A percentile compares a stretch with the other conserved stretches of the same genome.
Conservation (phyloP, 2,113 vertebrate species). For the Enhydra lutris region DNA sequence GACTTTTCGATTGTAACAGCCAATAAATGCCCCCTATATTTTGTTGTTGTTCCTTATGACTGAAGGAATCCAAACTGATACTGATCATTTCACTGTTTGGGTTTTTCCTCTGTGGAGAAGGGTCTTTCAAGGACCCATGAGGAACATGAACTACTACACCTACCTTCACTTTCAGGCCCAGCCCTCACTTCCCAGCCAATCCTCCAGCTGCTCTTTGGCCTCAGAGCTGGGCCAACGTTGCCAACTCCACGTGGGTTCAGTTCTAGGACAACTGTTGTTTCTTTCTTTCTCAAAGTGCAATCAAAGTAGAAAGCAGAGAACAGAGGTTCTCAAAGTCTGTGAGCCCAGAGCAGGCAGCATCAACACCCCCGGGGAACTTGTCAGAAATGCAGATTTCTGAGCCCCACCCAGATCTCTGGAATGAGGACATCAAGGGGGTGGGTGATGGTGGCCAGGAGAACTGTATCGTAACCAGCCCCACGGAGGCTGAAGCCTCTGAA, state of each 20-base stretch:
- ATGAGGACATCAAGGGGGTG: background rate
- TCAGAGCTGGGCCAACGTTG: background rate
- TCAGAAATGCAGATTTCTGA: background rate
- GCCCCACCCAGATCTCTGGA: background rate
- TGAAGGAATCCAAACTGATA: background rate
- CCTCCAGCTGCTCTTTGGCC: background rate
- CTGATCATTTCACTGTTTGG: background rate
- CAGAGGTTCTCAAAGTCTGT: background rate
- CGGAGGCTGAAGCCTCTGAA: background rate
- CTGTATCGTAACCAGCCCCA: background rate
- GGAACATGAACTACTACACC: background rate
- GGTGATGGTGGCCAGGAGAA: accelerated
- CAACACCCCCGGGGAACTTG: background rate
- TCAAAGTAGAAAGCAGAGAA: background rate
- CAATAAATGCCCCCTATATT: background rate
- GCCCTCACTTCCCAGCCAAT: background rate
- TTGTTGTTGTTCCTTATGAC: background rate
- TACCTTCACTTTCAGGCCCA: background rate
- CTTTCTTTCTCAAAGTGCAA: background rate
- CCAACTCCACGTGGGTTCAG: background rate
- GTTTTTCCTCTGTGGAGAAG: background rate
- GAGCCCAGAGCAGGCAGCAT: background rate
- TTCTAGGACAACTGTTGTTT: background rate
- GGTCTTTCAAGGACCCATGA: background rate
- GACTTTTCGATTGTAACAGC: background rate